Percentiles rank a stretch among this genome's conserved stretches.
These are phyloP conservation scores for Cariama cristata DNA, from an alignment of 2,113 vertebrate species.

Conservation along the genomic window DNA sequence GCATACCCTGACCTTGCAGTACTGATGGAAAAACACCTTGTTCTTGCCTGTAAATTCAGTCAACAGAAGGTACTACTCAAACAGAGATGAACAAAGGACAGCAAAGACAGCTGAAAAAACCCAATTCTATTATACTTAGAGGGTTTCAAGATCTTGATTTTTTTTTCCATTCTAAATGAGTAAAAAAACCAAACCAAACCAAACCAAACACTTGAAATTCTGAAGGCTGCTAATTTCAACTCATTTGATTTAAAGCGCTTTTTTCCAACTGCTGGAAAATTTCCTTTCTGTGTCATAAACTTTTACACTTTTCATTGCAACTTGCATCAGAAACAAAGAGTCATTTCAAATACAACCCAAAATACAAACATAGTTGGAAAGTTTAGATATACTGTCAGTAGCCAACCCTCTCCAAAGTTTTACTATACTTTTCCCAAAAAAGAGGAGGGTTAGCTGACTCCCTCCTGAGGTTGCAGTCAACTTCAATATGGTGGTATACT, in stretches of 20 bases:
- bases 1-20: not conserved
- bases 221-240: not conserved
- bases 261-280: not conserved
- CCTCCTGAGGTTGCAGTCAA: not conserved
- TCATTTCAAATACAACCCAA: not conserved
- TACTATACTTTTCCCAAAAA: not conserved
- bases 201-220: not conserved
- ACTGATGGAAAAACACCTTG: not conserved
- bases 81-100: not conserved
- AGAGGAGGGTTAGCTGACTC: not conserved
- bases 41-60: not conserved
- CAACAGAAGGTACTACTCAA: not conserved
- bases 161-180: not conserved
- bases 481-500: accelerated
- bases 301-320: not conserved
- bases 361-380: not conserved
- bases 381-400: not conserved
- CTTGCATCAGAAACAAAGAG: not conserved
- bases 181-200: too few species aligned
- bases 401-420: not conserved
- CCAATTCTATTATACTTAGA: not conserved
- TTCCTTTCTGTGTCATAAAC: not conserved
- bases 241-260: not conserved
- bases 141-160: not conserved
- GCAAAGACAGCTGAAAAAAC: not conserved